These are phyloP conservation scores for Drosophila kuntzei DNA, from an alignment of 2,888 invertebrate genomes.

Conservation along the genomic window DNA sequence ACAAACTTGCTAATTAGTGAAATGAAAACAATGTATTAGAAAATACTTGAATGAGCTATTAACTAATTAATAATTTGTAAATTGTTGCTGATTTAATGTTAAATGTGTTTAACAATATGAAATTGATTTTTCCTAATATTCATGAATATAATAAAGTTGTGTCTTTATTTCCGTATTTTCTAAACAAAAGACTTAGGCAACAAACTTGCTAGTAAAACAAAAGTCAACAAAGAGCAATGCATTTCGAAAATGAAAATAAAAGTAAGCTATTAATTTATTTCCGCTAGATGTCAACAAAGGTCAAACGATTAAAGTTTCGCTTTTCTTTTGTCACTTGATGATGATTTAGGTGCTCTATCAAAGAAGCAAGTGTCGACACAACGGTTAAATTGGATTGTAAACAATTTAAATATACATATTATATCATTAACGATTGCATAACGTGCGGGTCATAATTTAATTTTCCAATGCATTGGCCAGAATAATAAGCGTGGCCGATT, in stretches of 20 bases:
- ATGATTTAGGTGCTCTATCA: conserved; percentile 19
- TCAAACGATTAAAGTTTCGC: conserved; percentile 35
- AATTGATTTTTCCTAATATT: not conserved
- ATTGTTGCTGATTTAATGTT: not conserved
- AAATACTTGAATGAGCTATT: not conserved
- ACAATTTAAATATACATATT: conserved; percentile 45
- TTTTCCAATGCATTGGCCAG: conserved; percentile 79
- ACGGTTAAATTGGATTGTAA: conserved; percentile 26
- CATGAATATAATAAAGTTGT: not conserved
- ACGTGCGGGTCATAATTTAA: conserved; percentile 69
- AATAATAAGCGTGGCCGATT: conserved; percentile 66
- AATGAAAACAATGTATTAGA: conserved; percentile 12
- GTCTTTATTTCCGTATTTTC: not conserved
- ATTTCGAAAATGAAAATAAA: conserved; percentile 19
- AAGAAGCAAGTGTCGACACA: conserved; percentile 23
- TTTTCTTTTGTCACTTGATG: conserved; percentile 4
- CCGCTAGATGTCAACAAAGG: conserved; percentile 61
- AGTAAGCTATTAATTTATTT: conserved; percentile 51
- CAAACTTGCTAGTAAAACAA: conserved; percentile 54
- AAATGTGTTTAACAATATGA: not conserved
- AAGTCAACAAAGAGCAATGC: conserved; percentile 28
- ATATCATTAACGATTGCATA: conserved; percentile 77
- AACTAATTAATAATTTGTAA: conserved; percentile 1
- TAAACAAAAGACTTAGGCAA: conserved; percentile 75
- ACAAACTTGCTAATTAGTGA: conserved; percentile 51